Evolutionary conservation across 2,113 vertebrate genomes (phyloP).

Genomic region (Hippotragus niger): DNA sequence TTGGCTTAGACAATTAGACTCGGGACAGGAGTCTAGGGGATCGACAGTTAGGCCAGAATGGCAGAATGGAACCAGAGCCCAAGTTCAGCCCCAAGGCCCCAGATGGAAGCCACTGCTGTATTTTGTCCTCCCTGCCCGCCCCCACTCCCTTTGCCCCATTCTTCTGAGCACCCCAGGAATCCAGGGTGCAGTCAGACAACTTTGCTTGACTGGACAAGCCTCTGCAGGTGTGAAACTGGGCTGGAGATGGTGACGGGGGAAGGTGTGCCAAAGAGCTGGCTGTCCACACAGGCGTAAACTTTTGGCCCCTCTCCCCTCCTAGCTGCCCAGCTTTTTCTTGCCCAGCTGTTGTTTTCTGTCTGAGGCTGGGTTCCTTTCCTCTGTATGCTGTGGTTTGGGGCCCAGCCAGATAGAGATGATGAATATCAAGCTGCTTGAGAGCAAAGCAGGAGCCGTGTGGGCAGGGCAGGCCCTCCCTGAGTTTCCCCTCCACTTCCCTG

Average conservation of each 20-base stretch:
- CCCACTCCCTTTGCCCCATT: fast-evolving
- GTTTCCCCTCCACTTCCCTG: not conserved
- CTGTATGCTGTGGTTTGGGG: slow-evolving; percentile 34
- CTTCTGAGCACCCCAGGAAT: not conserved
- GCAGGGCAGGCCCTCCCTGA: not conserved
- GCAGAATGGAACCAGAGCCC: not conserved
- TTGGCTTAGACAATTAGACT: fast-evolving
- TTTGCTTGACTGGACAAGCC: not conserved
- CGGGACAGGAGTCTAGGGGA: not conserved
- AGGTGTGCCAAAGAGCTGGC: not conserved
- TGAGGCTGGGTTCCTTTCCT: not conserved
- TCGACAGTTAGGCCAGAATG: not conserved
- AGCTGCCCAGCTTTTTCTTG: not conserved
- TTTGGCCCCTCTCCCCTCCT: not conserved
- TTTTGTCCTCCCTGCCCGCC: fast-evolving
- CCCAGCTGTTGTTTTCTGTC: slow-evolving; percentile 36
- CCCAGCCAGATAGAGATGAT: not conserved
- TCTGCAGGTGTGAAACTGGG: not conserved
- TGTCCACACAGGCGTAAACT: not conserved
- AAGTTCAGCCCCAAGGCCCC: not conserved
- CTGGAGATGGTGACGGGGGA: not conserved
- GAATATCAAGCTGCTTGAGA: not conserved
- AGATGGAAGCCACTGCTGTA: not conserved
- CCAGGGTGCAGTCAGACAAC: not conserved
- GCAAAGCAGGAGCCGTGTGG: not conserved